These are phyloP conservation scores for Indicator maculatus DNA, from an alignment of 2,113 vertebrate species.

Conservation along the genomic window DNA sequence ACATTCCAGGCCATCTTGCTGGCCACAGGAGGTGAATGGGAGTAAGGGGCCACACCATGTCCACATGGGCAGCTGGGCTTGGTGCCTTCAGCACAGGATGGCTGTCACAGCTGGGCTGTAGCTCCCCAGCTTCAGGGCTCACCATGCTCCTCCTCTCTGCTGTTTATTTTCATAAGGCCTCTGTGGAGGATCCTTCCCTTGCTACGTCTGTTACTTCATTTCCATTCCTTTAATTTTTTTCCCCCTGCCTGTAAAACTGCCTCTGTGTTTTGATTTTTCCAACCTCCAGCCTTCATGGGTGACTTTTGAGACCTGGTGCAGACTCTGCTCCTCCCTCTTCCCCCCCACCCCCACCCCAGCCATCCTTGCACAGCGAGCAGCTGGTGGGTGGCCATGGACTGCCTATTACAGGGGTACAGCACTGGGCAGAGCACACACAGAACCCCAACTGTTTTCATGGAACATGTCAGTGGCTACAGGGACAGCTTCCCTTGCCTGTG, in stretches of 20 bases:
- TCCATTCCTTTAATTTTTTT: background rate
- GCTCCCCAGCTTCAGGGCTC: background rate
- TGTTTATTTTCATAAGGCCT: conserved; percentile 31
- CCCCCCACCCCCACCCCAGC: background rate
- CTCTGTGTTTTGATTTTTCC: background rate
- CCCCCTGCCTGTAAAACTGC: background rate
- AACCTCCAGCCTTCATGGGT: rapidly evolving
- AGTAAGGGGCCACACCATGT: background rate
- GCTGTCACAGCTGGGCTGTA: rapidly evolving
- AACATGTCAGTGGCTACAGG: background rate
- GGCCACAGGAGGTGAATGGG: background rate
- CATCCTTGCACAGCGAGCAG: rapidly evolving
- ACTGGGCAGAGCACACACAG: rapidly evolving
- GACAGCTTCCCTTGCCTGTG: background rate
- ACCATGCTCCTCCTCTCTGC: background rate
- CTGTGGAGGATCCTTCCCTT: background rate
- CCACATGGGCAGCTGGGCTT: background rate
- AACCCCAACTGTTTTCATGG: background rate
- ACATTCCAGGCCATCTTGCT: background rate
- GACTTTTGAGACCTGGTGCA: background rate
- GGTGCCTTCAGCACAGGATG: rapidly evolving
- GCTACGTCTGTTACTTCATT: conserved; percentile 25
- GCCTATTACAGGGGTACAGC: rapidly evolving
- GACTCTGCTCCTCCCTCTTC: no score
- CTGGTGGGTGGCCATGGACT: background rate